Percentiles rank a stretch among this genome's conserved stretches.
These are phyloP conservation scores for Magallana angulata DNA, from an alignment of 1,140 invertebrate genomes.

Conservation along the genomic window DNA sequence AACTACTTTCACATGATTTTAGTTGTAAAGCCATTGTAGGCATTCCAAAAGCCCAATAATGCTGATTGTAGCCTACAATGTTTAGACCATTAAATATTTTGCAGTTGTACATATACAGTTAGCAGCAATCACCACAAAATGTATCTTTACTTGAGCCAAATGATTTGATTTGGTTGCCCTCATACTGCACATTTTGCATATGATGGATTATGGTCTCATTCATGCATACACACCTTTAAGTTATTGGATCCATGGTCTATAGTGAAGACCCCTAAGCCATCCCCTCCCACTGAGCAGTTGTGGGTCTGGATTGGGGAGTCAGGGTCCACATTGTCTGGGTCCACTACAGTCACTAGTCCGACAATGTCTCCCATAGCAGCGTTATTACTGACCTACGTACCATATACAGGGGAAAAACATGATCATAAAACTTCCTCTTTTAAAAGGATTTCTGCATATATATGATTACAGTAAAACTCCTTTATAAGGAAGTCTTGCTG, in stretches of 20 bases:
- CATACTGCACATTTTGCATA: background rate
- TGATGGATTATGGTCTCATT: background rate
- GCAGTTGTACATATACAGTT: no score
- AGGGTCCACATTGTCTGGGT: slow-evolving; percentile 66
- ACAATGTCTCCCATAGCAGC: slow-evolving; percentile 59
- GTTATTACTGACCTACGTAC: slow-evolving; percentile 59
- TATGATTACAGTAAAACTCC: no score
- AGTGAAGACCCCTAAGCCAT: slow-evolving; percentile 52
- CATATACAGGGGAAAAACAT: no score
- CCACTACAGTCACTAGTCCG: slow-evolving; percentile 59
- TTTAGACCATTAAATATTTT: no score
- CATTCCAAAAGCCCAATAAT: no score
- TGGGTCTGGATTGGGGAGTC: slow-evolving; percentile 57
- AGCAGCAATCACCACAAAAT: no score
- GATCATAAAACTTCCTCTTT: no score
- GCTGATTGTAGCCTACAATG: no score
- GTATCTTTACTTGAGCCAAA: no score
- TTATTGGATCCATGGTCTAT: slow-evolving; percentile 44
- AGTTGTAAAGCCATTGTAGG: background rate
- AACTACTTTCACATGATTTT: background rate
- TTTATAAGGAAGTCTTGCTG: no score
- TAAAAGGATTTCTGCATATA: no score
- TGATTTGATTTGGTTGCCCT: background rate
- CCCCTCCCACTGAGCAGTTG: slow-evolving; percentile 58
- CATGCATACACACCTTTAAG: slow-evolving; percentile 47